Conservation (phyloP, 2,113 vertebrate species). For the Leptosomus discolor region DNA sequence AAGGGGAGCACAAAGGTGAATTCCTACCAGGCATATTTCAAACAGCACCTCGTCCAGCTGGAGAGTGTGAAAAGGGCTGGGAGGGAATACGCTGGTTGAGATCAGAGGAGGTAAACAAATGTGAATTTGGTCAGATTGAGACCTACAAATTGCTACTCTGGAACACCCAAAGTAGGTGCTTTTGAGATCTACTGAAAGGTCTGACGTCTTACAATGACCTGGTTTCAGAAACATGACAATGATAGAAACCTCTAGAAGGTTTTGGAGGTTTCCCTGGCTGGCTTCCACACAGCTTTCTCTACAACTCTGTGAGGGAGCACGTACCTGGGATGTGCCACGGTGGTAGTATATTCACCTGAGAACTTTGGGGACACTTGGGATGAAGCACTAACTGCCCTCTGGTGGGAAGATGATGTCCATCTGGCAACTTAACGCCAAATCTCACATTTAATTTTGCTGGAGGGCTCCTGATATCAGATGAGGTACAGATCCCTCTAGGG, state of each 20-base stretch:
- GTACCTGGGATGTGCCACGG: background rate
- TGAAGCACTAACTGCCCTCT: slow-evolving; percentile 3
- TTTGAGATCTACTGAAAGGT: background rate
- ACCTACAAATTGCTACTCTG: background rate
- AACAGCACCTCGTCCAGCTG: background rate
- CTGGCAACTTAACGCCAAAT: background rate
- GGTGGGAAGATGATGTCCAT: background rate
- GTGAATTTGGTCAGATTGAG: background rate
- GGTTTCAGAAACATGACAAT: background rate
- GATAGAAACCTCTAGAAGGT: background rate
- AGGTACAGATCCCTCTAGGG: background rate
- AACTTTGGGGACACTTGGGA: background rate
- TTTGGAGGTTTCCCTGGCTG: background rate
- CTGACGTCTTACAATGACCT: background rate
- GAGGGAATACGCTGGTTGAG: background rate
- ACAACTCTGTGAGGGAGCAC: background rate
- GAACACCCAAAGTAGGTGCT: background rate
- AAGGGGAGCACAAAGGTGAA: background rate
- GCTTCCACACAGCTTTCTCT: background rate
- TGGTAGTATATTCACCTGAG: background rate
- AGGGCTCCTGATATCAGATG: background rate
- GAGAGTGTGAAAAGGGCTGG: background rate
- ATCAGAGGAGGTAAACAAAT: background rate
- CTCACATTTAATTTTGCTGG: background rate
- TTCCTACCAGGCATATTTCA: background rate